phyloP scores from a whole-genome alignment of 1,140 invertebrate genomes.

The Drosophila ironensis region DNA sequence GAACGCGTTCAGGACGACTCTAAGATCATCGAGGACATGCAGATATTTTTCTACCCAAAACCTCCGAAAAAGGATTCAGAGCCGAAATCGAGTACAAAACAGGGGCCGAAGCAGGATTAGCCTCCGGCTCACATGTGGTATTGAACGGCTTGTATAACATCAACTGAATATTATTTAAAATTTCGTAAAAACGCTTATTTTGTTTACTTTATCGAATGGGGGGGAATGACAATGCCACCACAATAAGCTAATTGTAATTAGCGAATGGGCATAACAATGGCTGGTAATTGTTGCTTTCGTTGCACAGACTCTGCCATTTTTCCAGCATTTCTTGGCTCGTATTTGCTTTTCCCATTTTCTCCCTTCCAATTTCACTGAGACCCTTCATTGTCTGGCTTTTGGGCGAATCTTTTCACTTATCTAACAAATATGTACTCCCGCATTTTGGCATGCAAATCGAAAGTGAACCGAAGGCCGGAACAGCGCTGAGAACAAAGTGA shows the following conservation, averaged over 20 bases:
- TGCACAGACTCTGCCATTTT: slow-evolving; percentile 6
- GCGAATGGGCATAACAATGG: slow-evolving; percentile 2
- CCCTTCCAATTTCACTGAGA: not conserved
- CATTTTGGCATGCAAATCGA: slow-evolving; percentile 50
- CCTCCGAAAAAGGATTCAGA: not conserved
- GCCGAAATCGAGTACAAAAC: not conserved
- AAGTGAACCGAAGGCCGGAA: slow-evolving; percentile 15
- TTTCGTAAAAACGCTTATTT: not conserved
- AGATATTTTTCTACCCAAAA: slow-evolving; percentile 38
- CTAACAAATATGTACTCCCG: slow-evolving; percentile 47
- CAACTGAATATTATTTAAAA: not conserved
- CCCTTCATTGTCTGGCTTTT: slow-evolving; percentile 29
- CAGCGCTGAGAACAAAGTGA: slow-evolving; percentile 41
- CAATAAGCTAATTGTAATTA: too few species aligned
- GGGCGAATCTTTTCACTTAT: slow-evolving; percentile 40
- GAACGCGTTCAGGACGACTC: slow-evolving; percentile 32
- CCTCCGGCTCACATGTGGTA: not conserved
- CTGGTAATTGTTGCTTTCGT: slow-evolving; percentile 19
- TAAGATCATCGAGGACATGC: slow-evolving; percentile 31
- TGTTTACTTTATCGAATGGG: too few species aligned
- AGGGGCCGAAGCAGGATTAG: not conserved
- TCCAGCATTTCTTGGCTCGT: slow-evolving; percentile 10
- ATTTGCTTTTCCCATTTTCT: slow-evolving; percentile 5
- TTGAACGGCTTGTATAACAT: not conserved
- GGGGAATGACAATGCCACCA: too few species aligned